Base-by-base conservation (phyloP, 2,797 vertebrate genomes). In the Echeneis naucrates region DNA sequence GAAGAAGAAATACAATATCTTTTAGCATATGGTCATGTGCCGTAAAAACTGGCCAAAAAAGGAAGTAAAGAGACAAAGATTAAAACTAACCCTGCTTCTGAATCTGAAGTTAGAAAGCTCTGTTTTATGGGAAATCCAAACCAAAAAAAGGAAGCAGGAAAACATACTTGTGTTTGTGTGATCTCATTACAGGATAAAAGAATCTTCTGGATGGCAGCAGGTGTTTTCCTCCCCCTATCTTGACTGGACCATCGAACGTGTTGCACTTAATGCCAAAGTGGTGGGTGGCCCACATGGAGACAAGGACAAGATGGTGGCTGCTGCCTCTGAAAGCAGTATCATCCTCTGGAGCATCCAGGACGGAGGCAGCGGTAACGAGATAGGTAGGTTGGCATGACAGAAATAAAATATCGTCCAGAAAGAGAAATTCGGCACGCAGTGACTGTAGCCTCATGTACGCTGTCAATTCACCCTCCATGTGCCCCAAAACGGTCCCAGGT, bases 291-390 rank as follows among this genome's bases (percentile, higher is more conserved):
- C 98, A 16, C 97, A 98, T 44, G 98, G 98, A 52, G 98, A 99
- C 92, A 99, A 99, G 85, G 98, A 99, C 92, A 99, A 99, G 84
- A 99, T 99, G 98, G 97, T 99, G 61, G 98, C 98, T 0, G 97
- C 96, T 0, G 97, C 98, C 47, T 98, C 97, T 0, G 97, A 96
- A 77, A 97, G 96, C 35, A 98, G 94, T 78, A 99, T 99, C 83
- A 99, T 99, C 81, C 92, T 99, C 38, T 99, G 98, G 98, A 99
- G 96, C 71, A 96, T 99, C 80, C 98, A 99, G 38, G 98, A 99
- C 24, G 97, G 98, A 17, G 97, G 97, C 21, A 98, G 95, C 0
- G 98, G 97, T 48, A 98, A 94, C 69, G 96, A 99, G 89, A 98
- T 99, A 9, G 98, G 97, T 98, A 10, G 5, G 72, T 74, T 61